Base-by-base conservation (phyloP, 2,888 invertebrate genomes). In the Aethes cnicana region DNA sequence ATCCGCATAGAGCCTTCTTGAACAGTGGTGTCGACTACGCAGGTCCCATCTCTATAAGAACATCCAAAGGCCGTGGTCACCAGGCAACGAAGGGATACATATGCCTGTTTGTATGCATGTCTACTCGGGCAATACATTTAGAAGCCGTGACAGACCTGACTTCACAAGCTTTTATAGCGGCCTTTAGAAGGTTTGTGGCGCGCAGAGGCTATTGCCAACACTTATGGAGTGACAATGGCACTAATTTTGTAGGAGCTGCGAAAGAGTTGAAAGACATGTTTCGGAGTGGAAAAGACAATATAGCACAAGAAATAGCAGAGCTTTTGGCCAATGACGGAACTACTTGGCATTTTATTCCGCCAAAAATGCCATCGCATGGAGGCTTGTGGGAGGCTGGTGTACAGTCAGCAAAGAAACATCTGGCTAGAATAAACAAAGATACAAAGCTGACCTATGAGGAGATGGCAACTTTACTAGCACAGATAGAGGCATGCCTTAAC, bases 341-440 rank as follows among this genome's bases (percentile, higher is more conserved):
- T 1, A 21, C 36, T 0, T 21, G 36, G 36, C 28, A 28, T n/a
- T 28, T 28, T 12, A 28, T 28, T 12, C 28, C 28, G 7, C 28
- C 28, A 4, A 28, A 12, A 28, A 28, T 28, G 28, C 28, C 53
- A 12, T 50, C 53, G 7, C 63, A 37, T 42, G 61, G 64, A 5
- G 64, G 62, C 8, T 41, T 63, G 4, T 63, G 61, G 63, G 61
- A 62, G 35, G 59, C 61, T 0, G 62, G 58, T 0, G 39, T 64
- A 0, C 52, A 54, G 16, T 52, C 56, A 2, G 55, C 57, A 0
- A 64, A 63, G 16, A 17, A 47, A 9, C 63, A 63, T 20, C 30
- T 66, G 6, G 18, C n/a, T 2, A 54, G 59, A 21, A 55, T 64
- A 3, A 60, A 42, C 17, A 50, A 52, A 9, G 54, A 58, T 16